Evolutionary conservation across 2,888 invertebrate species (phyloP).

Genomic region (Drosophila neotestacea): DNA sequence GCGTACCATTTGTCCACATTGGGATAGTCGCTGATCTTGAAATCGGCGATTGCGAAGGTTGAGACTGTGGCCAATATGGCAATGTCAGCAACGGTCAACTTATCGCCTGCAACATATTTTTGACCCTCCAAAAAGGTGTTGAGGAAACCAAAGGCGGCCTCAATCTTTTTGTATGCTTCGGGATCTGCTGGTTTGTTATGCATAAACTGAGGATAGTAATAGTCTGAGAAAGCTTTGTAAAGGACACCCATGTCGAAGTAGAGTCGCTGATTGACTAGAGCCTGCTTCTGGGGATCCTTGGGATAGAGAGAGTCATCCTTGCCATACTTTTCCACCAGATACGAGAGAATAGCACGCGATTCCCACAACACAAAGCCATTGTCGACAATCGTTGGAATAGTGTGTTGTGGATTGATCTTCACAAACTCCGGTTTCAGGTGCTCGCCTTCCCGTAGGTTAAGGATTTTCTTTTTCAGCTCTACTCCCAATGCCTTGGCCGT

Average conservation of each 20-base stretch:
- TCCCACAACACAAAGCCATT: slow-evolving; percentile 92
- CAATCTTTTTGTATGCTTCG: slow-evolving; percentile 89
- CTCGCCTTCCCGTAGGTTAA: slow-evolving; percentile 87
- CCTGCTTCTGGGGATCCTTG: slow-evolving; percentile 90
- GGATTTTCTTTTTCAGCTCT: slow-evolving; percentile 87
- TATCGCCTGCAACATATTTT: slow-evolving; percentile 89
- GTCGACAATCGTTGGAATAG: slow-evolving; percentile 93
- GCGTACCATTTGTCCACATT: slow-evolving; percentile 89
- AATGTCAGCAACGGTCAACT: slow-evolving; percentile 92
- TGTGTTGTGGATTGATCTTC: slow-evolving; percentile 93
- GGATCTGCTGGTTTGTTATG: slow-evolving; percentile 87
- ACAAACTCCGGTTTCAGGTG: slow-evolving; percentile 89
- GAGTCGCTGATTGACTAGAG: slow-evolving; percentile 91
- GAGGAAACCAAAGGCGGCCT: slow-evolving; percentile 88
- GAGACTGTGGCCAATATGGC: slow-evolving; percentile 89
- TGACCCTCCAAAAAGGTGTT: slow-evolving; percentile 90
- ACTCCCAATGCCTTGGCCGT: slow-evolving; percentile 88
- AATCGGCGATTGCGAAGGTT: slow-evolving; percentile 88
- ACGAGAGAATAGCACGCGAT: slow-evolving; percentile 91
- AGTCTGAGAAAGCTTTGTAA: slow-evolving; percentile 88
- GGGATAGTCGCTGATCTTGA: slow-evolving; percentile 89
- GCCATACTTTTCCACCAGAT: slow-evolving; percentile 92
- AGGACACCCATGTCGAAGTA: slow-evolving; percentile 92
- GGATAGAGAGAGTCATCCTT: slow-evolving; percentile 91
- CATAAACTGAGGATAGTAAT: slow-evolving; percentile 88